A percentile compares a stretch with the other conserved stretches of the same genome.
Conservation (phyloP, 2,888 invertebrate species). For the Aspidiotus rigidus region DNA sequence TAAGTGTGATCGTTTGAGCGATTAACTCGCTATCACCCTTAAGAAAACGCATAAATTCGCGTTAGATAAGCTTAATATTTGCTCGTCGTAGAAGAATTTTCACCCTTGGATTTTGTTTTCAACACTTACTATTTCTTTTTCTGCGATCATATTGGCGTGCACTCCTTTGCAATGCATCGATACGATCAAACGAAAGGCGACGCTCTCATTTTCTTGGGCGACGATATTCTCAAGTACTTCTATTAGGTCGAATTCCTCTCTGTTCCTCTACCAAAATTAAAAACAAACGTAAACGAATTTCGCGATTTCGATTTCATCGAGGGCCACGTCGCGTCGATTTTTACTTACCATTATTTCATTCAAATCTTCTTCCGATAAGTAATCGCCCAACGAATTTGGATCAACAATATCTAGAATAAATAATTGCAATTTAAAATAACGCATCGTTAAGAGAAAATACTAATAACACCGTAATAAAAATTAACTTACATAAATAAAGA, state of each 20-base stretch:
- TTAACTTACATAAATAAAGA: too few relatives aligned
- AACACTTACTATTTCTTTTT: conserved; percentile 5
- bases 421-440: background rate
- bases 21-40: conserved; percentile 16
- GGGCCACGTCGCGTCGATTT: background rate
- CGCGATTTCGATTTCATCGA: background rate
- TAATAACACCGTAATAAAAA: too few relatives aligned
- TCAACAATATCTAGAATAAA: background rate
- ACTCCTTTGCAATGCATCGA: conserved; percentile 21
- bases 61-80: too few relatives aligned
- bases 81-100: too few relatives aligned
- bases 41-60: too few relatives aligned
- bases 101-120: background rate
- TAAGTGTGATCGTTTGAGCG: conserved; percentile 16
- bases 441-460: too few relatives aligned
- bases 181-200: conserved; percentile 12
- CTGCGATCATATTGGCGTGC: conserved; percentile 1
- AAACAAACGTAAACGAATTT: background rate
- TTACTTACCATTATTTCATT: background rate
- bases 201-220: conserved; percentile 18
- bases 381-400: background rate
- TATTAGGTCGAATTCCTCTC: background rate
- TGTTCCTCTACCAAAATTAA: background rate
- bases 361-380: background rate
- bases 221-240: background rate